Base-by-base conservation (phyloP, 2,113 vertebrate species). In the Polypterus bichir region DNA sequence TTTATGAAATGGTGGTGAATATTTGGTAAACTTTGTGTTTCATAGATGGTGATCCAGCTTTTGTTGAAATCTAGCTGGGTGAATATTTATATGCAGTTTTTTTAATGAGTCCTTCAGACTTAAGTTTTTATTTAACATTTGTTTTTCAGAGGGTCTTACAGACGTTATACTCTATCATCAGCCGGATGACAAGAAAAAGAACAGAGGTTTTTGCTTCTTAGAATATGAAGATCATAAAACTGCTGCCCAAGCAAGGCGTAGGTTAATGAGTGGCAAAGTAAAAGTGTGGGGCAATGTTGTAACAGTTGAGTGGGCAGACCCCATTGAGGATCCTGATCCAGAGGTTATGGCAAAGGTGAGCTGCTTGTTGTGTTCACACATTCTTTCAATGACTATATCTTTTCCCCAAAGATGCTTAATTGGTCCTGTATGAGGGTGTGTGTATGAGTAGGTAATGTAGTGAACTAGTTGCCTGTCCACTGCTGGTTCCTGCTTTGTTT, bases 141-240 rank as follows among this genome's bases (percentile, higher is more conserved):
- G 27, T 27, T 27, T 27, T 27, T 27, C 76, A 99, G 96, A 99
- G 89, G 93, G 96, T 69, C 93, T 99, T 72, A 94, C 89, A 67
- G 95, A 98, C 59, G 93, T 99, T 70, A 99, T 99, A 75, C 85
- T 99, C 49, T 99, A 98, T 76, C 93, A 95, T 62, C 95, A 98
- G 66, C 94, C 93, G 1, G 95, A 99, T 45, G 96, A 99, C 79
- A 98, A 97, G 74, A 97, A 92, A 78, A 98, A 98, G 84, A 99
- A 99, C 78, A 78, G 95, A 3, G 96, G 96, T 7, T 99, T 99
- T 80, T 98, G 96, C 71, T 99, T 99, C 71, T 84, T 99, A 72
- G 96, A 99, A 79, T 98, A 96, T 5, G 96, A 99, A 82, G 96
- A 99, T 84, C 96, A 99, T 74, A 99, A 99, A 80, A 90, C 94